phyloP scores from a whole-genome alignment of 2,888 invertebrate genomes.

The Watsonalla binaria region DNA sequence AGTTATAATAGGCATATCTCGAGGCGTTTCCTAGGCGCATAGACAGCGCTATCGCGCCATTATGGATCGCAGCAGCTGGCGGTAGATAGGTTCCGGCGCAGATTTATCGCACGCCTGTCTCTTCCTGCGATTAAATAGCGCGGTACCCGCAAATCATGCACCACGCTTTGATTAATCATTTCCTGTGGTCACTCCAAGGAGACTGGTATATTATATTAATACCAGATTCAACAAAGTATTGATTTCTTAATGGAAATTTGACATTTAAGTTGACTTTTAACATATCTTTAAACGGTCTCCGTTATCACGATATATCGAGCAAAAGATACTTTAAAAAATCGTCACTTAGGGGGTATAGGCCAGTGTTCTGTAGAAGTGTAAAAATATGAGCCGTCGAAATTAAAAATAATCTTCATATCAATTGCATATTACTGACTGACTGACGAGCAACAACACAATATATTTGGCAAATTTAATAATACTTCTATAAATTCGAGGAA shows the following conservation, averaged over 20 bases:
- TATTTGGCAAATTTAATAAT: too few species aligned
- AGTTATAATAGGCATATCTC: conserved; percentile 16
- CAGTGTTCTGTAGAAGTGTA: too few species aligned
- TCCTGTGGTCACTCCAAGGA: conserved; percentile 32
- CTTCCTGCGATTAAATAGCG: conserved; percentile 73
- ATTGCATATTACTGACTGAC: too few species aligned
- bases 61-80: conserved; percentile 60
- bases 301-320: too few species aligned
- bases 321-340: too few species aligned
- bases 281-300: too few species aligned
- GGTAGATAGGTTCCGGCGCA: conserved; percentile 71
- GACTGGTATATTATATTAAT: conserved; percentile 33
- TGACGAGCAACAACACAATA: too few species aligned
- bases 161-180: conserved; percentile 65
- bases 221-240: conserved; percentile 8
- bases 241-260: neutral
- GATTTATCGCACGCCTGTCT: conserved; percentile 50
- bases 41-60: conserved; percentile 46
- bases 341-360: too few species aligned
- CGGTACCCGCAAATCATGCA: conserved; percentile 64
- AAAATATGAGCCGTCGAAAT: too few species aligned
- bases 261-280: too few species aligned
- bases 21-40: conserved; percentile 43
- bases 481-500: too few species aligned
- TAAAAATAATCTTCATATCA: too few species aligned